phyloP scores from a whole-genome alignment of 2,797 vertebrate species.

The Crypturellus tataupa region DNA sequence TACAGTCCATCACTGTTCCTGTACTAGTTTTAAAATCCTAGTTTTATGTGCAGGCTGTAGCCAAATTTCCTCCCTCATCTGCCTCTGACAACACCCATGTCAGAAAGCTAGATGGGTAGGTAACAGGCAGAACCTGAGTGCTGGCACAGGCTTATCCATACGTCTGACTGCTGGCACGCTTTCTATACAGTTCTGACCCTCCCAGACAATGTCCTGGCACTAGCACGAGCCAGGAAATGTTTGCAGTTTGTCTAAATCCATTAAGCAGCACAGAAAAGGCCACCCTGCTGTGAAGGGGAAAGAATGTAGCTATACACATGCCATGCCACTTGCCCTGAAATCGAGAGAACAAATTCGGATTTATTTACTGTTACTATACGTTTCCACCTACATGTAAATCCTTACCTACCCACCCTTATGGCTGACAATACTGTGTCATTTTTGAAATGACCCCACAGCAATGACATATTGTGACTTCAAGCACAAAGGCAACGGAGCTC shows the following conservation, averaged over 20 bases:
- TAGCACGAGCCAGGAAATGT: not conserved
- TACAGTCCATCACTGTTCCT: not conserved
- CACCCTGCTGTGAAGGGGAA: not conserved
- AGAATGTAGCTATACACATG: not conserved
- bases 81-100: not conserved
- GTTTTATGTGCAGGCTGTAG: not conserved
- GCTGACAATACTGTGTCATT: not conserved
- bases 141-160: not conserved
- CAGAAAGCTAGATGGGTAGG: not conserved
- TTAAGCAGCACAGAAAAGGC: not conserved
- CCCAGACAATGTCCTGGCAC: not conserved
- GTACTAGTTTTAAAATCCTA: not conserved
- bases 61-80: not conserved
- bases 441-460: not conserved
- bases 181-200: not conserved
- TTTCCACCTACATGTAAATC: not conserved
- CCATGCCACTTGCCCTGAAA: not conserved
- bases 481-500: not conserved
- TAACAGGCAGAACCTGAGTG: not conserved
- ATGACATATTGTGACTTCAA: not conserved
- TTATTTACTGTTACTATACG: not conserved
- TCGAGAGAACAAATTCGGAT: not conserved
- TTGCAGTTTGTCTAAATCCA: not conserved
- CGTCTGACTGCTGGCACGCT: not conserved
- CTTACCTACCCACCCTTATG: not conserved